Conservation (phyloP, 2,113 vertebrate genomes). For the Helogale parvula region DNA sequence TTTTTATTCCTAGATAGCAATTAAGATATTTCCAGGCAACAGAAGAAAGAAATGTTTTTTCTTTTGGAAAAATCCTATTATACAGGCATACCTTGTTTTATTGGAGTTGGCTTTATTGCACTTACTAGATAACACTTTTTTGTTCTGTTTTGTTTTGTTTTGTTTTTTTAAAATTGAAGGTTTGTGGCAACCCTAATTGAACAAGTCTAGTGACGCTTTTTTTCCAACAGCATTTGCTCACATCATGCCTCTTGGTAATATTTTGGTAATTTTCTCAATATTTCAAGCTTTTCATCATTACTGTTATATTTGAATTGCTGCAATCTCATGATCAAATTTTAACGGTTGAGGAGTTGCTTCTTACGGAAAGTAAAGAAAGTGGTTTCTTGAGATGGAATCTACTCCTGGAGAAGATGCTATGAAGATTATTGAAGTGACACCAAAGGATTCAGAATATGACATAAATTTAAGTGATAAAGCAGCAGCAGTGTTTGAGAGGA, state of each 20-base stretch:
- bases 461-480: not conserved
- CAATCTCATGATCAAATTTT: not conserved
- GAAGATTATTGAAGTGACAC: not conserved
- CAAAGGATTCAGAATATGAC: not conserved
- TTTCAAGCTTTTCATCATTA: not conserved
- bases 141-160: too few relatives aligned
- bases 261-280: not conserved
- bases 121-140: not conserved
- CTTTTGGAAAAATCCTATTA: constrained; percentile 2
- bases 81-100: not conserved
- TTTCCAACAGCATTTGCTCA: not conserved
- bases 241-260: not conserved
- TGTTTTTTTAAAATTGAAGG: not conserved
- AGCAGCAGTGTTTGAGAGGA: not conserved
- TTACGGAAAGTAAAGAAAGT: not conserved
- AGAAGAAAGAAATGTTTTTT: not conserved
- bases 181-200: not conserved
- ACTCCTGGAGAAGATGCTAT: not conserved
- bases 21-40: not conserved
- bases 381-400: not conserved
- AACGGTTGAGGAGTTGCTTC: not conserved
- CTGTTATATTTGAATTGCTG: not conserved
- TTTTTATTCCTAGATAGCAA: not conserved
- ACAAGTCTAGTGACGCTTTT: not conserved
- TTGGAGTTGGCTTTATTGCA: not conserved